Evolutionary conservation across 2,888 invertebrate genomes (phyloP), one percentile per base, ranked within the genome.

Genomic region (Aporophyla lueneburgensis): DNA sequence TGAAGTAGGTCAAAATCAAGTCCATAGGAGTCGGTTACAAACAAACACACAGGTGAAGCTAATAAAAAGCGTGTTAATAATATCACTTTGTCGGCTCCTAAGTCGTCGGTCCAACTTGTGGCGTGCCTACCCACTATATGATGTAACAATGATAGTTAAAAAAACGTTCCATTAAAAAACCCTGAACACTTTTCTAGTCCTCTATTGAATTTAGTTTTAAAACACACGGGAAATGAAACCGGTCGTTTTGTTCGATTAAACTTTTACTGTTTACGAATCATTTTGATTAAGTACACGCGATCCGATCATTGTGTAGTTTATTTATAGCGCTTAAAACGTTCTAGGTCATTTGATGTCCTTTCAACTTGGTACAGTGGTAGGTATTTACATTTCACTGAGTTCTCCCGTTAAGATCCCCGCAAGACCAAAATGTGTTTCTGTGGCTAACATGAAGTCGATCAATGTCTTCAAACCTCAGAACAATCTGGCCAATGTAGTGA

Each of bases 241-340:
- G 2, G 14, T 7, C 54, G 14, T 19, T 66, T 46, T 53, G 12
- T 51, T 43, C 10, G 7, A 61, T 40, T 24, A 27, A 51, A 53
- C 33, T 16, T 10, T 27, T 9, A 46, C n/a, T 56, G 51, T 59
- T 58, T 19, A 16, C 24, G 6, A 43, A 66, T 49, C 0, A 61
- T 63, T 68, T 59, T 51, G 51, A 72, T 71, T 58, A n/a, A 0
- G 14, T 7, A 33, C 81, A 81, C 74, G 80, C 71, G 59, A 82
- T 65, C 19, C 21, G 24, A 56, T 74, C 51, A 19, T 83, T 58
- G 14, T 65, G 19, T 54, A 74, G 12, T 43, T 73, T 24, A 62
- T 54, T 33, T 68, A 40, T 27, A 61, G 7, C 16, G 6, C 7
- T 66, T 54, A 43, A 40, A 40, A 49, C 14, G 10, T n/a, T 62